A percentile compares a stretch with the other conserved stretches of the same genome.
phyloP scores from a whole-genome alignment of 2,888 invertebrate genomes.

The Hirtodrosophila alboralis region DNA sequence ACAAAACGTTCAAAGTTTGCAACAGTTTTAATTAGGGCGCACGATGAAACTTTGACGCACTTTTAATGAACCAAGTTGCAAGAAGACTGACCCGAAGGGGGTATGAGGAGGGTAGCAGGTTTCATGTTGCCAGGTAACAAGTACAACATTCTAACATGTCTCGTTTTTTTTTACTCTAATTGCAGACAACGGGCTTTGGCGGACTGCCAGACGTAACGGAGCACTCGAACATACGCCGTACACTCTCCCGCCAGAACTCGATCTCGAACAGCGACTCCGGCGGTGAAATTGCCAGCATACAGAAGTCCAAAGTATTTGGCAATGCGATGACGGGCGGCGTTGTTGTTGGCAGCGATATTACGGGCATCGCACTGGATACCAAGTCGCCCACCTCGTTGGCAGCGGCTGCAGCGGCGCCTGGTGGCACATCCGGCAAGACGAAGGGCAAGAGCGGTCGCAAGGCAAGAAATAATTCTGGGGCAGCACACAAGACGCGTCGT shows the following conservation, averaged over 20 bases:
- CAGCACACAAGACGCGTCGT: constrained; percentile 70
- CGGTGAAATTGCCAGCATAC: constrained; percentile 83
- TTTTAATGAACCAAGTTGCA: constrained; percentile 73
- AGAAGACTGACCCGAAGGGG: constrained; percentile 1
- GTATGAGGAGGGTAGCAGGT: background rate
- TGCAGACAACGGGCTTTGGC: constrained; percentile 84
- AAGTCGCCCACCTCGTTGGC: constrained; percentile 72
- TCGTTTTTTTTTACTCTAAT: constrained; percentile 15
- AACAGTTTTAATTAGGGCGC: constrained; percentile 73
- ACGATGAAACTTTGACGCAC: constrained; percentile 69
- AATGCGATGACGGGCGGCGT: constrained; percentile 68
- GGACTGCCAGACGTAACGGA: constrained; percentile 84
- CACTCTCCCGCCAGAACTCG: constrained; percentile 83
- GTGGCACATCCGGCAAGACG: constrained; percentile 40
- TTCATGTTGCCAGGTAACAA: constrained; percentile 39
- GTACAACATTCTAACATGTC: constrained; percentile 26
- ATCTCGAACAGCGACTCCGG: constrained; percentile 84
- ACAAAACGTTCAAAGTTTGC: constrained; percentile 55
- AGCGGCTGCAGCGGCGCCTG: constrained; percentile 40
- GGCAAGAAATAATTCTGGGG: constrained; percentile 35
- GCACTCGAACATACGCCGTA: constrained; percentile 83
- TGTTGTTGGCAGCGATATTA: constrained; percentile 70
- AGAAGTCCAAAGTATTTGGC: constrained; percentile 82
- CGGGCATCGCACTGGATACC: constrained; percentile 68
- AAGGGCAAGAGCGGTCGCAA: constrained; percentile 65